Evolutionary conservation across 2,797 vertebrate species (phyloP).

Genomic region (Chaetophractus vellerosus): DNA sequence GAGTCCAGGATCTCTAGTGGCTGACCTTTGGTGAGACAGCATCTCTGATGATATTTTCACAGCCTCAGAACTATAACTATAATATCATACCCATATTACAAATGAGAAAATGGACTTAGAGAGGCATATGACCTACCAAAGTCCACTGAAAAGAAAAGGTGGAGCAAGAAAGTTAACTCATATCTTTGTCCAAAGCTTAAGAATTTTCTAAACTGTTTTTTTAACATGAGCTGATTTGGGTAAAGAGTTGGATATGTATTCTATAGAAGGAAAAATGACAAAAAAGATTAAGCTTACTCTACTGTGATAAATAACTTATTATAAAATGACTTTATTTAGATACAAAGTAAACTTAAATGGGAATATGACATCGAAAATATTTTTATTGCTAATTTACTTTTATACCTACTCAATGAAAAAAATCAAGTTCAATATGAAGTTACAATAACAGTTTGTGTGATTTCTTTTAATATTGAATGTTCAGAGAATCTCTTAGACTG

Average conservation of each 20-base stretch:
- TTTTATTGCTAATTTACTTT: slow-evolving; percentile 71
- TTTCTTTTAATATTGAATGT: slow-evolving; percentile 75
- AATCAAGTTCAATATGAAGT: background rate
- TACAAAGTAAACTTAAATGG: background rate
- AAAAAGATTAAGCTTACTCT: background rate
- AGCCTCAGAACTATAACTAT: background rate
- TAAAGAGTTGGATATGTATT: background rate
- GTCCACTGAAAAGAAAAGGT: background rate
- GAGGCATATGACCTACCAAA: background rate
- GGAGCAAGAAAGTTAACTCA: background rate
- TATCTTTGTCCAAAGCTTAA: background rate
- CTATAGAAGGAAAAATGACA: slow-evolving; percentile 38
- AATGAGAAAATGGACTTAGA: background rate
- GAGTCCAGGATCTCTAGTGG: too few relatives aligned
- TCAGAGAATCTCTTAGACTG: slow-evolving; percentile 60
- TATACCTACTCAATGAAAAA: background rate
- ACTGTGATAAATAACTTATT: background rate
- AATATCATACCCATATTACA: background rate
- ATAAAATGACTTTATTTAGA: slow-evolving; percentile 14
- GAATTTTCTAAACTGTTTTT: background rate
- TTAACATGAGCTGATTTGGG: background rate
- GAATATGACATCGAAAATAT: slow-evolving; percentile 29
- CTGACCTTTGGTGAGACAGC: too few relatives aligned
- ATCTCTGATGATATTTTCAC: too few relatives aligned
- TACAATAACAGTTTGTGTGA: background rate